These are phyloP conservation scores for Glaucomys volans DNA, from an alignment of 2,113 vertebrate species.

Conservation along the genomic window DNA sequence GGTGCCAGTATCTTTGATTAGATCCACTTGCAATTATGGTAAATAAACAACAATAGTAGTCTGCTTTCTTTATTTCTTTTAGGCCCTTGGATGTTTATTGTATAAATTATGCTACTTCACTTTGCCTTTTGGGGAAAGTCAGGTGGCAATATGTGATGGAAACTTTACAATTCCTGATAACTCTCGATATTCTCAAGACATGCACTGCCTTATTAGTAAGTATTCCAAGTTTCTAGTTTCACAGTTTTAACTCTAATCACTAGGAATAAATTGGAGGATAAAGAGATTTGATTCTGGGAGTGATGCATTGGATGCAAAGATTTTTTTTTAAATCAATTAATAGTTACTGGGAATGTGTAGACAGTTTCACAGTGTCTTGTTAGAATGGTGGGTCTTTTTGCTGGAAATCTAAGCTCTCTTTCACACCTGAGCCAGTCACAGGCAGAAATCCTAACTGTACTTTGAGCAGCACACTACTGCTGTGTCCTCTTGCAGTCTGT, in stretches of 20 bases:
- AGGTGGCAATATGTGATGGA: slow-evolving; percentile 98
- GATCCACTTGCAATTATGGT: background rate
- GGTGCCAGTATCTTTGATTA: background rate
- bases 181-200: slow-evolving; percentile 96
- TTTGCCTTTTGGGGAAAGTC: slow-evolving; percentile 98
- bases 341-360: background rate
- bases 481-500: slow-evolving; percentile 36
- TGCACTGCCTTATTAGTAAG: slow-evolving; percentile 99
- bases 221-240: slow-evolving; percentile 74
- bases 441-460: slow-evolving; percentile 16
- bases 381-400: slow-evolving; percentile 1
- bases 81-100: slow-evolving; percentile 98
- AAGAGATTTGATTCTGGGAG: background rate
- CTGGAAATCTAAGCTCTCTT: background rate
- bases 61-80: slow-evolving; percentile 35
- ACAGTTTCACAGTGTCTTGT: background rate
- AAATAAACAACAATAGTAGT: slow-evolving; percentile 52
- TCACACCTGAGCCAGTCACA: background rate
- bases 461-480: background rate
- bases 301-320: background rate
- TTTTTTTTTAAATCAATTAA: slow-evolving; percentile 32
- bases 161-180: slow-evolving; percentile 99
- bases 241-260: slow-evolving; percentile 41
- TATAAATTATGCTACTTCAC: slow-evolving; percentile 99
- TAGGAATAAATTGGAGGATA: slow-evolving; percentile 27